Conservation (phyloP, 2,888 invertebrate species). For the Caradrina kadenii region DNA sequence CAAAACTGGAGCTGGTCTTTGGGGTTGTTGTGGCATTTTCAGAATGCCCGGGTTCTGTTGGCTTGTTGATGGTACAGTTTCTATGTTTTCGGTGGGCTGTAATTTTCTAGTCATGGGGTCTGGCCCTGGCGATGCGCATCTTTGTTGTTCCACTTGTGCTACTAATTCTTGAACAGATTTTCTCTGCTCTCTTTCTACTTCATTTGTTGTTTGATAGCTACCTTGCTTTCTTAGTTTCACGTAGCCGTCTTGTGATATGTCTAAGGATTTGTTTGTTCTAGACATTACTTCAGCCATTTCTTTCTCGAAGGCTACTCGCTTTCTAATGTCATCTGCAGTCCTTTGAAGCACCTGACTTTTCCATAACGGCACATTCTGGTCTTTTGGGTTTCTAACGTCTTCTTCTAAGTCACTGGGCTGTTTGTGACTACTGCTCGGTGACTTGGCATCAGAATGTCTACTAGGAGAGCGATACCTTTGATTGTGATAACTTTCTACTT, state of each 20-base stretch:
- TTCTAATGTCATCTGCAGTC: constrained; percentile 86
- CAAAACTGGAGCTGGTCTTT: constrained; percentile 84
- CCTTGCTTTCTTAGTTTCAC: constrained; percentile 84
- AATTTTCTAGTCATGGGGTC: constrained; percentile 79
- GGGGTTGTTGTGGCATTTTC: constrained; percentile 87
- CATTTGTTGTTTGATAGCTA: constrained; percentile 71
- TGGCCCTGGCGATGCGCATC: constrained; percentile 83
- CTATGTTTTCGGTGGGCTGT: constrained; percentile 76
- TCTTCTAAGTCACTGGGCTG: constrained; percentile 77
- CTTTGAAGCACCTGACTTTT: constrained; percentile 87
- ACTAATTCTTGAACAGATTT: constrained; percentile 92
- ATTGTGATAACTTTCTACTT: constrained; percentile 75
- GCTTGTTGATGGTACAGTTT: constrained; percentile 70
- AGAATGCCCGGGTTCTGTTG: constrained; percentile 76
- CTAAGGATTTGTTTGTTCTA: constrained; percentile 80
- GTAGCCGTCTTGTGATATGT: constrained; percentile 89
- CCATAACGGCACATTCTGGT: constrained; percentile 78
- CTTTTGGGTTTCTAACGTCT: constrained; percentile 69
- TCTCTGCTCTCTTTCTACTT: constrained; percentile 80
- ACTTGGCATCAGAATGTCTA: constrained; percentile 80
- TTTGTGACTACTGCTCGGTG: constrained; percentile 73
- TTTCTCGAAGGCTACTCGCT: constrained; percentile 82
- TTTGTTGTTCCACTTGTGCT: constrained; percentile 90
- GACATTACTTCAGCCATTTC: constrained; percentile 81
- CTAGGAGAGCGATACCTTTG: constrained; percentile 80